A percentile compares a stretch with the other conserved stretches of the same genome.
These are phyloP conservation scores for Holothuria leucospilota DNA, from an alignment of 53 echinoderm and acorn worm genomes.

Conservation along the genomic window DNA sequence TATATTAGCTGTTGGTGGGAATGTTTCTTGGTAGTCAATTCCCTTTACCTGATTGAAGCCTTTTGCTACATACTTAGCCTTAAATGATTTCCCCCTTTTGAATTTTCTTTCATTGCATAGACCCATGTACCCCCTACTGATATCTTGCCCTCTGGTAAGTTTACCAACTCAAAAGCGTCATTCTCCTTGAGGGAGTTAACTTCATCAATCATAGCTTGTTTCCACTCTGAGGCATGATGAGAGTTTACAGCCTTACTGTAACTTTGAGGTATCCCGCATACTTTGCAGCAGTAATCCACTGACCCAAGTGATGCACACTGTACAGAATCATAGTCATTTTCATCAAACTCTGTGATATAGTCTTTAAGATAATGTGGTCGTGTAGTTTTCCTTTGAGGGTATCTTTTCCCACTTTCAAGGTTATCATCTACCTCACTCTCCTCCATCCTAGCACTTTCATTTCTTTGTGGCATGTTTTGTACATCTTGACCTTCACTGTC, in stretches of 20 bases:
- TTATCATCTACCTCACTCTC: background rate
- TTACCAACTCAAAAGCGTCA: slow-evolving; percentile 38
- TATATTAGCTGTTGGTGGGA: no score
- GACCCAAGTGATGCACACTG: background rate
- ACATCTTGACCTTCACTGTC: background rate
- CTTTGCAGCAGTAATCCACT: slow-evolving; percentile 11
- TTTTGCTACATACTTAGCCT: background rate
- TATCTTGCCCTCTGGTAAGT: slow-evolving; percentile 32
- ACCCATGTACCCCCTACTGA: slow-evolving; percentile 19
- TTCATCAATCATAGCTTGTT: slow-evolving; percentile 44
- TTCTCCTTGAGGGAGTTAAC: slow-evolving; percentile 16
- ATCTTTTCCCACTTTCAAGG: background rate
- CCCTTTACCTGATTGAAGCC: slow-evolving; percentile 28
- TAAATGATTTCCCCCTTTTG: background rate
- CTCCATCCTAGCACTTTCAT: background rate
- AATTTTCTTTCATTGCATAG: background rate
- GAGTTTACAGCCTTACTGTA: slow-evolving; percentile 23
- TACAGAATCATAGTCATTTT: slow-evolving; percentile 1
- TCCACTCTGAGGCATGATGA: slow-evolving; percentile 1
- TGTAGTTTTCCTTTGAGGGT: slow-evolving; percentile 43
- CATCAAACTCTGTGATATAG: slow-evolving; percentile 34
- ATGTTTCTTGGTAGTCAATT: slow-evolving; percentile 26
- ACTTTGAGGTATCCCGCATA: slow-evolving; percentile 5
- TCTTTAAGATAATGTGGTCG: slow-evolving; percentile 27
- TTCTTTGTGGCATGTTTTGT: background rate